Evolutionary conservation across 2,888 invertebrate genomes (phyloP).

Genomic region (Noctua janthina): DNA sequence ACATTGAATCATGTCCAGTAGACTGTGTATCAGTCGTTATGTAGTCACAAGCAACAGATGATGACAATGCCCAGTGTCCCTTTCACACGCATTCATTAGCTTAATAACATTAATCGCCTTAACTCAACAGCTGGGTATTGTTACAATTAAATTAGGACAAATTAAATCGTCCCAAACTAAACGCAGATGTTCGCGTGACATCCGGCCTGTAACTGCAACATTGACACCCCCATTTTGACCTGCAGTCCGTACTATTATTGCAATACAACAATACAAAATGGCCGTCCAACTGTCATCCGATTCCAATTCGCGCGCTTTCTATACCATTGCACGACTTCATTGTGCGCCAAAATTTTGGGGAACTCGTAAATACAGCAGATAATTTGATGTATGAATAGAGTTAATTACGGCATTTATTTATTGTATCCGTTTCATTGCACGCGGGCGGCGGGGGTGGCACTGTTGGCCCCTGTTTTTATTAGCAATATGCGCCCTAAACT

Average conservation of each 20-base stretch:
- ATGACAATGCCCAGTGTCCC: conserved; percentile 41
- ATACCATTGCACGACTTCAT: conserved; percentile 71
- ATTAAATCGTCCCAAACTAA: conserved; percentile 57
- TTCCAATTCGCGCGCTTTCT: conserved; percentile 80
- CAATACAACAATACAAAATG: conserved; percentile 82
- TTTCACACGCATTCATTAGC: conserved; percentile 45
- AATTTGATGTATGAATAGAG: conserved; percentile 87
- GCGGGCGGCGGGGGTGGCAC: conserved; percentile 73
- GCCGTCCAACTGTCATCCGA: conserved; percentile 82
- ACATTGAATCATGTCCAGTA: conserved; percentile 27
- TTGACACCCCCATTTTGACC: conserved; percentile 65
- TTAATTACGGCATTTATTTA: conserved; percentile 88
- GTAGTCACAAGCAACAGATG: conserved; percentile 46
- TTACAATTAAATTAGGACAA: conserved; percentile 63
- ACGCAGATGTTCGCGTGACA: conserved; percentile 64
- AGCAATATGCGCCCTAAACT: conserved; percentile 79
- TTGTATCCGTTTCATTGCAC: conserved; percentile 86
- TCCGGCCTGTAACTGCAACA: conserved; percentile 50
- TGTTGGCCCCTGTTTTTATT: conserved; percentile 81
- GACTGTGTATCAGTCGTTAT: conserved; percentile 12
- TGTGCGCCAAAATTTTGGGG: conserved; percentile 77
- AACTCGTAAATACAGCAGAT: conserved; percentile 78
- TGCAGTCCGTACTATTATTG: conserved; percentile 78
- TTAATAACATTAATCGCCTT: conserved; percentile 48
- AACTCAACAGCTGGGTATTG: conserved; percentile 62